Conservation (phyloP, 2,888 invertebrate species). For the Nomada fabriciana region DNA sequence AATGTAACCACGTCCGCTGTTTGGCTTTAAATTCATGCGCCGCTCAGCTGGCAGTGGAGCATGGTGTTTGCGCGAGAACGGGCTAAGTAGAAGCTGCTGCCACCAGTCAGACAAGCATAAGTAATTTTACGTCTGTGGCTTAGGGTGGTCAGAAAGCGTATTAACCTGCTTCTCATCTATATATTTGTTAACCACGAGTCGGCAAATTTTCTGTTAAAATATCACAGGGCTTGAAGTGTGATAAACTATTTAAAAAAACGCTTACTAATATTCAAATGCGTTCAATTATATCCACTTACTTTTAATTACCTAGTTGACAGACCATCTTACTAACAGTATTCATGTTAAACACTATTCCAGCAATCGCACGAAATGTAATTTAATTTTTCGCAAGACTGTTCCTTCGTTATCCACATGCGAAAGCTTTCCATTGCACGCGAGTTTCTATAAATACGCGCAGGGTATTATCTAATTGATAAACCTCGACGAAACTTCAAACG, state of each 20-base stretch:
- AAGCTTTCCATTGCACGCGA: neutral
- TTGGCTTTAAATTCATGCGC: conserved; percentile 52
- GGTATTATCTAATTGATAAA: neutral
- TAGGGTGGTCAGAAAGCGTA: conserved; percentile 28
- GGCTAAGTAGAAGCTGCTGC: conserved; percentile 52
- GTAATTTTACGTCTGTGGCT: conserved; percentile 53
- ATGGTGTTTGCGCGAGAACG: conserved; percentile 37
- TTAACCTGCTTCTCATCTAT: conserved; percentile 41
- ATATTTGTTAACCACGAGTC: no score
- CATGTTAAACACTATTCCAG: neutral
- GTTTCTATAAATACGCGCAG: neutral
- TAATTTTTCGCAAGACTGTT: neutral
- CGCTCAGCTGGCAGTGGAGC: conserved; percentile 18
- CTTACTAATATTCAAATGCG: no score
- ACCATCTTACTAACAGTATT: no score
- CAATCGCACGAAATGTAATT: no score
- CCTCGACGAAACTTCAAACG: no score
- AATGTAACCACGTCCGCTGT: conserved; percentile 33
- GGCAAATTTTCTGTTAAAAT: no score
- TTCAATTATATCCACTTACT: no score
- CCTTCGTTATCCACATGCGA: neutral
- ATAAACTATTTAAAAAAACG: neutral
- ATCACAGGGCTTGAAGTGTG: no score
- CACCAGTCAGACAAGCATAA: conserved; percentile 39
- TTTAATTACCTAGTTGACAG: no score